Evolutionary conservation across 2,888 invertebrate species (phyloP), one percentile per base, ranked within the genome.

Genomic region (Drosophila neonasuta): DNA sequence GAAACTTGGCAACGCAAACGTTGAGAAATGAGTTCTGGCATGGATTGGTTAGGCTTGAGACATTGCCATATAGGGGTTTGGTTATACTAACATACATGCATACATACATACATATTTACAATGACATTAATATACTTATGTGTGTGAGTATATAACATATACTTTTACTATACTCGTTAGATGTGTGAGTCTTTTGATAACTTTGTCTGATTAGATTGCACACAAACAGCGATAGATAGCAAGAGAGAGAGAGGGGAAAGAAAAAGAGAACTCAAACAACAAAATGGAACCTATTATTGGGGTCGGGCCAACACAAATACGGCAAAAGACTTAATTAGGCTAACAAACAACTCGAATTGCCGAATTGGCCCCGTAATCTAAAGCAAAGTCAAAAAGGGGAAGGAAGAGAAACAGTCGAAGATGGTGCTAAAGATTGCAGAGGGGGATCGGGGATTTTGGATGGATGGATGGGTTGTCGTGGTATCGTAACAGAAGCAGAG

Each of bases 201-300:
- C 63, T 83, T 78, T 49, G 56, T 59, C 65, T 62, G 87, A 87
- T 82, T 79, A 87, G 83, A 83, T 83, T 72, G 62, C 77, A 60
- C 61, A 71, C 54, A 73, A 62, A 64, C 57, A 60, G n/a, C 32
- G 11, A 7, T 3, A 13, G 49, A 36, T 10, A 13, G 9, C 0
- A 17, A n/a, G 24, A n/a, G 1, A 1, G 45, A 24, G 3, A 45
- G 24, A 13, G 36, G 9, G 39, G 11, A 8, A 6, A 20, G 29
- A 15, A 52, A 51, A 29, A 44, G 42, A 6, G 42, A 30, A 58
- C 45, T 42, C 39, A 54, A 52, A 64, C 52, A 55, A 7, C 32
- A 41, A 57, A 52, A 50, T 70, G 45, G 9, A 58, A 46, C 10
- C 52, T 52, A 61, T 60, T 44, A 39, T 66, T 42, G 58, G 50